These are phyloP conservation scores for Dasysyrphus albostriatus DNA, from an alignment of 2,888 invertebrate species.

Conservation along the genomic window DNA sequence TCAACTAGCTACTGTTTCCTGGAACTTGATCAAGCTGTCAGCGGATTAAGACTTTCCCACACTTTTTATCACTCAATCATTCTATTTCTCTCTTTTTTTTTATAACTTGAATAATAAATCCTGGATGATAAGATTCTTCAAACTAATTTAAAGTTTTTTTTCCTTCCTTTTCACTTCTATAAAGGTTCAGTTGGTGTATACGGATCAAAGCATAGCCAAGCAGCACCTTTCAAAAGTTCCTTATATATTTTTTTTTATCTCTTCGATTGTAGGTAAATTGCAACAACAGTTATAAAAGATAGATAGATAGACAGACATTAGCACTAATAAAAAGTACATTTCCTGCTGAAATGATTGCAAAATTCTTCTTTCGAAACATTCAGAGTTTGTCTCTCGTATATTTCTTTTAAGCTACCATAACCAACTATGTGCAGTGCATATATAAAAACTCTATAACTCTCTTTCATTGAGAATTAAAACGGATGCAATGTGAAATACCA, in stretches of 20 bases:
- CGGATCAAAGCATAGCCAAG: slow-evolving; percentile 24
- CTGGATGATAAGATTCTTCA: slow-evolving; percentile 43
- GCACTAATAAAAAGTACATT: slow-evolving; percentile 58
- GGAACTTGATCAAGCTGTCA: slow-evolving; percentile 31
- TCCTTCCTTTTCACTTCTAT: not conserved
- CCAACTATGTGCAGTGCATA: not conserved
- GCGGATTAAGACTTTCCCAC: slow-evolving; percentile 52
- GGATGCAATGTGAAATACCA: slow-evolving; percentile 67
- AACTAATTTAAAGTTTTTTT: slow-evolving; percentile 72
- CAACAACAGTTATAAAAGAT: slow-evolving; percentile 34
- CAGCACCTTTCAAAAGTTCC: slow-evolving; percentile 43
- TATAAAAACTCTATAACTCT: slow-evolving; percentile 12
- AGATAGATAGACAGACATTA: slow-evolving; percentile 57
- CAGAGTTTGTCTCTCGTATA: not conserved
- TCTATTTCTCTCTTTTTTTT: slow-evolving; percentile 9
- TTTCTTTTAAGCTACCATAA: not conserved
- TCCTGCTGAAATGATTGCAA: slow-evolving; percentile 63
- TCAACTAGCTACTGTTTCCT: slow-evolving; percentile 2
- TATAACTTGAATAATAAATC: slow-evolving; percentile 51
- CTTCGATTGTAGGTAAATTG: slow-evolving; percentile 12
- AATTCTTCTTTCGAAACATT: slow-evolving; percentile 58
- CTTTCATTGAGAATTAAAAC: slow-evolving; percentile 40
- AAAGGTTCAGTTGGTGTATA: not conserved
- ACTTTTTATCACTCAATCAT: slow-evolving; percentile 30
- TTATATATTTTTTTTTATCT: not conserved